A percentile compares a stretch with the other conserved stretches of the same genome.
phyloP scores from a whole-genome alignment of 2,888 invertebrate species.

The Leptodirus hochenwartii region DNA sequence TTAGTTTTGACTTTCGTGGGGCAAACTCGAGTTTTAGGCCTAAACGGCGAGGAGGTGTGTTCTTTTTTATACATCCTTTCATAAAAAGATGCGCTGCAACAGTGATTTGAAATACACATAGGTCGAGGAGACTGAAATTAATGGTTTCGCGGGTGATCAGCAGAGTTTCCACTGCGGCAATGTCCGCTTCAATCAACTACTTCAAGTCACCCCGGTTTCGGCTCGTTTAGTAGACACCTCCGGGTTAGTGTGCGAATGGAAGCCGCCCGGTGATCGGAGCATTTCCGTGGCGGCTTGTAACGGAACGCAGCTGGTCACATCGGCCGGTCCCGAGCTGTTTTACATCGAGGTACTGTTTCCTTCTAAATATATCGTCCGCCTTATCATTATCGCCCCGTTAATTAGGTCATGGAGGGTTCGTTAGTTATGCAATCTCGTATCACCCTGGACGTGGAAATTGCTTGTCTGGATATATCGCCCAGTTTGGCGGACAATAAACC shows the following conservation, averaged over 20 bases:
- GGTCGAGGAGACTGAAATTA: constrained; percentile 93
- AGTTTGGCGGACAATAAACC: constrained; percentile 43
- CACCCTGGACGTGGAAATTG: constrained; percentile 82
- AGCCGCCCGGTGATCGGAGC: constrained; percentile 46
- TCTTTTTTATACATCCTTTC: too few relatives aligned
- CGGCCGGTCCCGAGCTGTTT: constrained; percentile 73
- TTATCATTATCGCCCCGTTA: background rate
- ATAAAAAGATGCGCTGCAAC: too few relatives aligned
- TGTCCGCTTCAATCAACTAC: constrained; percentile 63
- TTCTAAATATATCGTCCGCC: background rate
- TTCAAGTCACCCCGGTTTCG: constrained; percentile 46
- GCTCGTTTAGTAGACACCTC: constrained; percentile 55
- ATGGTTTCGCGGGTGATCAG: constrained; percentile 77
- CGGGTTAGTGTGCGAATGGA: constrained; percentile 51
- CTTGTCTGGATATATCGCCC: constrained; percentile 87
- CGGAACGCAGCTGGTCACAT: constrained; percentile 56
- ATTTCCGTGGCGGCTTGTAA: constrained; percentile 84
- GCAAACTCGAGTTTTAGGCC: constrained; percentile 75
- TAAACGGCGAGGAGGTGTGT: constrained; percentile 91
- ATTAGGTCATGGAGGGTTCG: too few relatives aligned
- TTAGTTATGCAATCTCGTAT: constrained; percentile 24
- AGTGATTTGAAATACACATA: too few relatives aligned
- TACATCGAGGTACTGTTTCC: constrained; percentile 46
- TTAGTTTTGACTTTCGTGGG: constrained; percentile 93
- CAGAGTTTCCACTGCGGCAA: constrained; percentile 93